Conservation (phyloP, 2,888 invertebrate species). For the Lapara coniferarum region DNA sequence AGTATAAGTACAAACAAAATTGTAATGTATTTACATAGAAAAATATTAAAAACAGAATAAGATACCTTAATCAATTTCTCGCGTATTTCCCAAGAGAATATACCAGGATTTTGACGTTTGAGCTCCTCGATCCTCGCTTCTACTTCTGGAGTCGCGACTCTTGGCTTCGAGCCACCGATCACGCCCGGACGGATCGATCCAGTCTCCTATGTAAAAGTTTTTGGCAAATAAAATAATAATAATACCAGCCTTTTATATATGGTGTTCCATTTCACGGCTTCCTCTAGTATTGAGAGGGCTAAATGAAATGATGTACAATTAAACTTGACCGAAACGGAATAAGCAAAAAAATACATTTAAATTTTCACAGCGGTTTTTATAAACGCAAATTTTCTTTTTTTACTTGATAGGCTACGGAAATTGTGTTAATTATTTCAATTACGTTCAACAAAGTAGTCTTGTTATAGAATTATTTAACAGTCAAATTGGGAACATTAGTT, state of each 20-base stretch:
- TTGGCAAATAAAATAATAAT: constrained; percentile 20
- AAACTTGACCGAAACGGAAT: not conserved
- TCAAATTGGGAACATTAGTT: constrained; percentile 16
- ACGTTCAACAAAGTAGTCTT: not conserved
- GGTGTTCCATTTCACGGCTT: no score
- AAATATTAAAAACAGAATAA: constrained; percentile 13
- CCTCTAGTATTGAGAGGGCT: no score
- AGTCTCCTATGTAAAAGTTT: constrained; percentile 87
- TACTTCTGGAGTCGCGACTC: constrained; percentile 96
- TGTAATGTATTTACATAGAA: not conserved
- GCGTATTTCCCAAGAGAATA: constrained; percentile 97
- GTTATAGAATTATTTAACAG: constrained; percentile 2
- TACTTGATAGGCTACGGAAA: constrained; percentile 1
- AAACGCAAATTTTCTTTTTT: not conserved
- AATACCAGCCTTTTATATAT: not conserved
- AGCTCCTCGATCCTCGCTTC: constrained; percentile 95
- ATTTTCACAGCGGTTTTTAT: constrained; percentile 9
- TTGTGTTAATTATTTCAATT: constrained; percentile 21
- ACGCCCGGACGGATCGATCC: constrained; percentile 97
- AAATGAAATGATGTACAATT: constrained; percentile 16
- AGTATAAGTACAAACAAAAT: not conserved
- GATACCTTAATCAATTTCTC: constrained; percentile 93
- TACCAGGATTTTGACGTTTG: constrained; percentile 95
- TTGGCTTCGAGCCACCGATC: constrained; percentile 96
- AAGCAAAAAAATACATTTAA: constrained; percentile 3